Evolutionary conservation across 2,888 invertebrate genomes (phyloP), one percentile per base, ranked within the genome.

Genomic region (Diploptera punctata): DNA sequence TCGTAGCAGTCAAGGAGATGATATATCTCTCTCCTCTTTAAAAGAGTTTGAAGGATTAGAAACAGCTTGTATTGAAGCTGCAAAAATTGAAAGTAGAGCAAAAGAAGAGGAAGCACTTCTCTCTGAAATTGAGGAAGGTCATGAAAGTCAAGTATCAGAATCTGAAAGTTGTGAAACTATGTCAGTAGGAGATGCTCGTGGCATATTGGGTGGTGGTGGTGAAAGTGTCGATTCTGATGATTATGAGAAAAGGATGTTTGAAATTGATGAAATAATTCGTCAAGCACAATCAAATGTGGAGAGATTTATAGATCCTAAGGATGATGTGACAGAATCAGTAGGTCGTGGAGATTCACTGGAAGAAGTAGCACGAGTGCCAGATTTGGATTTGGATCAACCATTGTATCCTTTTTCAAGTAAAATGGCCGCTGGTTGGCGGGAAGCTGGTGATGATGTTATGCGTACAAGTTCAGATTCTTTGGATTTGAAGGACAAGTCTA

Each of bases 41-140:
- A 94, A 94, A 81, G 97, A 98, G 81, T 97, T 97, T 81, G 97
- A 98, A 85, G 93, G 94, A 0, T 82, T 97, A 1, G 97, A 98
- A 84, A 91, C 90, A 74, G 96, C 96, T 24, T 93, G 95, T 78
- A 87, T 93, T 60, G 94, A 94, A 81, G 94, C 93, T 0, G 90
- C 94, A 75, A 88, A 90, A 77, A 92, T 93, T 68, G 96, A 97
- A 84, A 87, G 92, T 60, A 89, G 91, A 74, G 95, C 93, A 0
- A 91, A 93, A 78, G 94, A 94, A 82, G 95, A 96, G 81, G 95
- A 95, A 78, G 93, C 93, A 21, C 81, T 93, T 68, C 82, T 97
- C 7, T 80, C 83, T 2, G 85, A 85, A 80, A 86, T 86, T 44
- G 86, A 86, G 44, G 86, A 86, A 74, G 90, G 90, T 74, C 85